Base-by-base conservation (phyloP, 30 jellyfish, hydroid and myxozoan genomes). In the Chrysaora quinquecirrha region DNA sequence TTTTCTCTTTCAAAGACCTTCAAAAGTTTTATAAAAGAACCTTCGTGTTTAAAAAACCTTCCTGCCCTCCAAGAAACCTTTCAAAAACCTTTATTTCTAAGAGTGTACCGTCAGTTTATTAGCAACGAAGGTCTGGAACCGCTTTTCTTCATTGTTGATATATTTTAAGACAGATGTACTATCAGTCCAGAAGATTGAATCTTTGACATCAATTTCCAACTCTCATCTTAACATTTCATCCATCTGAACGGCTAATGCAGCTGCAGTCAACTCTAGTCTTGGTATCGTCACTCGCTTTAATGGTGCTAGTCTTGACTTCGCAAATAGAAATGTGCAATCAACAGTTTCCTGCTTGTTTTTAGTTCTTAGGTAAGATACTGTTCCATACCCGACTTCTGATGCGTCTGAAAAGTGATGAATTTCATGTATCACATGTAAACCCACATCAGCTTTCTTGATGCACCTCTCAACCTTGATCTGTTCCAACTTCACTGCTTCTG, bases 111-210 rank as follows among this genome's bases (percentile, higher is more conserved):
- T 74, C 20, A 82, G 22, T 21, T 82, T 33, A 66, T 75, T 72
- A 47, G 95, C 95, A 18, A 73, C 95, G 43, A 71, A 84, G 16
- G 89, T 84, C 19, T 84, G 83, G 48, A 86, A 86, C 31, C 89
- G 18, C 75, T 47, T 46, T 34, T 62, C 46, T 24, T 73, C 35
- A 43, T 86, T 86, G 31, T 76, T 34, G 66, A 86, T 86, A 66
- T 75, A 86, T 72, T 35, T 31, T 63, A 86, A 10, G 28, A 86
- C 90, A 14, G 86, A n/a, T 56, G 86, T 66, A 24, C 86, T 64
- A 30, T 86, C 90, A 2, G 90, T 86, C 95, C 95, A 84, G 78
- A 72, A 84, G 9, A 32, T 32, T 0, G 80, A 48, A 21, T 52
- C 34, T 11, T 86, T 33, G 24, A 76, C 27, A 16, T 28, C 34